Evolutionary conservation across 2,888 invertebrate species (phyloP).

Genomic region (Phyto melanocephala): DNA sequence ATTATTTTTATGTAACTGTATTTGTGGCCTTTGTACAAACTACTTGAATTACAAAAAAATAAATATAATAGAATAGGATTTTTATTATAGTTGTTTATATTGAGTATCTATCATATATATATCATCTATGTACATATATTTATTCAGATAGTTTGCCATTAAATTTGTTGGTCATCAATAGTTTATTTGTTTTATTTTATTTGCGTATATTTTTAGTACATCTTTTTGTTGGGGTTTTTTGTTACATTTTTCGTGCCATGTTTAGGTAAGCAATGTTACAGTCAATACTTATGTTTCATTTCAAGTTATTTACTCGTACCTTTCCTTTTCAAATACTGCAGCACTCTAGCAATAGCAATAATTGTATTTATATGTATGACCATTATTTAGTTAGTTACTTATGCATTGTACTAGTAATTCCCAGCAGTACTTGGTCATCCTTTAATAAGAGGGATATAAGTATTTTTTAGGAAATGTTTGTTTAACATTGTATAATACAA

Average conservation of each 20-base stretch:
- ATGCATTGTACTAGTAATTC: no score
- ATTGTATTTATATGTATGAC: no score
- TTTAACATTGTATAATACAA: no score
- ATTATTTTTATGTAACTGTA: neutral
- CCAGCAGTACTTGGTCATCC: no score
- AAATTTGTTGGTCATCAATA: conserved; percentile 8
- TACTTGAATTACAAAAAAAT: neutral
- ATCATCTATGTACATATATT: neutral
- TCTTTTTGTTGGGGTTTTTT: neutral
- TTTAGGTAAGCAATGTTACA: conserved; percentile 30
- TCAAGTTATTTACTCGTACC: conserved; percentile 5
- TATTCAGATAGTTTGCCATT: conserved; percentile 10
- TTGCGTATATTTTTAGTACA: neutral
- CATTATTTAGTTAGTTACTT: no score
- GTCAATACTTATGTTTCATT: conserved; percentile 14
- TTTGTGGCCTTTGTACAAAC: conserved; percentile 10
- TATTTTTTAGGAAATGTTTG: no score
- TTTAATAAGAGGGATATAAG: no score
- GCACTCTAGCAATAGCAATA: neutral
- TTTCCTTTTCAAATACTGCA: neutral
- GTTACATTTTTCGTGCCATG: neutral
- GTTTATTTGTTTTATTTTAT: conserved; percentile 7
- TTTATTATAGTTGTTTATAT: neutral
- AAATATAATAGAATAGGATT: neutral
- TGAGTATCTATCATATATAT: neutral